phyloP scores from a whole-genome alignment of 2,888 invertebrate species.

The Hipparchia sbordonii region DNA sequence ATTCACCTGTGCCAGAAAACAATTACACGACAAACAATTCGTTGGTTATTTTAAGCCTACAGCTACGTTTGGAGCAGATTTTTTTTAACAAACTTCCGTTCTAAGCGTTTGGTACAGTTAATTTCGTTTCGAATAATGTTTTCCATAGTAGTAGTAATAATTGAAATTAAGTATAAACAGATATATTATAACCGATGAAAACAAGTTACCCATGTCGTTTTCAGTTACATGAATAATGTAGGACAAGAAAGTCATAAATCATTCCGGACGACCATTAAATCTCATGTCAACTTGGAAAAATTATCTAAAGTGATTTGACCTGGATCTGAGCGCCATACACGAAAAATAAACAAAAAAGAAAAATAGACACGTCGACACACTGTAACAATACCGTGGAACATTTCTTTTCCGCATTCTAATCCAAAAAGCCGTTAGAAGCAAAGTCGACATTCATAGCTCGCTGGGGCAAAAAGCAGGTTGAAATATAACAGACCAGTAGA shows the following conservation, averaged over 20 bases:
- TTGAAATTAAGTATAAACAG: no score
- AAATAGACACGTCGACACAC: slow-evolving; percentile 25
- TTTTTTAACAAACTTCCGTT: no score
- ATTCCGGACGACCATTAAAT: background rate
- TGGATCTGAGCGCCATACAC: slow-evolving; percentile 9
- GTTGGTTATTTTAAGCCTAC: no score
- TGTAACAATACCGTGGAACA: slow-evolving; percentile 31
- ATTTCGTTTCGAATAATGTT: no score
- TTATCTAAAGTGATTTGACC: slow-evolving; percentile 22
- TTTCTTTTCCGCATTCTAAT: slow-evolving; percentile 31
- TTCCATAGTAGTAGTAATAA: no score
- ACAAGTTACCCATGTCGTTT: background rate
- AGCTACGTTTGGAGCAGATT: no score
- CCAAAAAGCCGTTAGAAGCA: slow-evolving; percentile 22
- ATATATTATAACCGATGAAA: background rate
- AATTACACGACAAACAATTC: no score
- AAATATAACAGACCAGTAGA: slow-evolving; percentile 15
- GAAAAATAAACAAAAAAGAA: slow-evolving; percentile 17
- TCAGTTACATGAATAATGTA: background rate
- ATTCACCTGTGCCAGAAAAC: no score
- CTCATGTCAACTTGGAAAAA: slow-evolving; percentile 17
- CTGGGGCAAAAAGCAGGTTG: slow-evolving; percentile 6
- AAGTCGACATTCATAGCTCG: slow-evolving; percentile 20
- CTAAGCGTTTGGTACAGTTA: no score
- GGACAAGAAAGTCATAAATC: background rate